phyloP scores from a whole-genome alignment of 1,140 invertebrate species.

The Eupristina koningsbergeri region DNA sequence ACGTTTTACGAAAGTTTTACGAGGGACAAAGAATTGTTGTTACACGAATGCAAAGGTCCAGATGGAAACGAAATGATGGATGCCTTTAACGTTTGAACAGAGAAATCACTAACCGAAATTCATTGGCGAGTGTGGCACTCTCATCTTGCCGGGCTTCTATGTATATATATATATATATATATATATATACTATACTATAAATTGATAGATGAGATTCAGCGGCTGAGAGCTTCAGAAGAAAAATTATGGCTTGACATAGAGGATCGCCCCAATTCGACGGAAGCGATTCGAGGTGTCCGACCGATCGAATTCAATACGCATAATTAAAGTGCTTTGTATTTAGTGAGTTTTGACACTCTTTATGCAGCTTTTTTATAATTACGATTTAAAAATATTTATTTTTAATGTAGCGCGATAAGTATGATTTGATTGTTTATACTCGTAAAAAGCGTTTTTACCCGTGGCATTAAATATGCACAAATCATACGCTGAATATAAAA shows the following conservation, averaged over 20 bases:
- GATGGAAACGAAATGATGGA: conserved; percentile 39
- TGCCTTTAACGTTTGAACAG: conserved; percentile 33
- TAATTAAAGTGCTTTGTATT: conserved; percentile 31
- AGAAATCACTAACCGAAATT: background rate
- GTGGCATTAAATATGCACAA: too few relatives aligned
- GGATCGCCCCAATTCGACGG: conserved; percentile 11
- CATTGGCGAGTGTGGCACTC: background rate
- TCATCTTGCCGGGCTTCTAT: too few relatives aligned
- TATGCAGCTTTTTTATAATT: background rate
- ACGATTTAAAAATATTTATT: conserved; percentile 12
- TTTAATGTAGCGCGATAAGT: too few relatives aligned
- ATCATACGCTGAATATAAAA: too few relatives aligned
- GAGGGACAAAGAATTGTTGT: background rate
- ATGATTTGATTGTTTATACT: too few relatives aligned
- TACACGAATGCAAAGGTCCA: background rate
- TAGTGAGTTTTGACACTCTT: background rate
- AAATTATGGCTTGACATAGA: conserved; percentile 35
- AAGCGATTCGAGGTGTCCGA: background rate
- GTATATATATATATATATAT: too few relatives aligned
- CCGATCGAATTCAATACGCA: conserved; percentile 32
- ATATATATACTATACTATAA: too few relatives aligned
- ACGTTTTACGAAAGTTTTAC: background rate
- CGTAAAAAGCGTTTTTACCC: too few relatives aligned
- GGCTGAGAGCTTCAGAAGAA: conserved; percentile 7
- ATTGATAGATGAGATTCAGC: conserved; percentile 32